Evolutionary conservation across 2,888 invertebrate genomes (phyloP), one percentile per base, ranked within the genome.

Genomic region (Nezara viridula): DNA sequence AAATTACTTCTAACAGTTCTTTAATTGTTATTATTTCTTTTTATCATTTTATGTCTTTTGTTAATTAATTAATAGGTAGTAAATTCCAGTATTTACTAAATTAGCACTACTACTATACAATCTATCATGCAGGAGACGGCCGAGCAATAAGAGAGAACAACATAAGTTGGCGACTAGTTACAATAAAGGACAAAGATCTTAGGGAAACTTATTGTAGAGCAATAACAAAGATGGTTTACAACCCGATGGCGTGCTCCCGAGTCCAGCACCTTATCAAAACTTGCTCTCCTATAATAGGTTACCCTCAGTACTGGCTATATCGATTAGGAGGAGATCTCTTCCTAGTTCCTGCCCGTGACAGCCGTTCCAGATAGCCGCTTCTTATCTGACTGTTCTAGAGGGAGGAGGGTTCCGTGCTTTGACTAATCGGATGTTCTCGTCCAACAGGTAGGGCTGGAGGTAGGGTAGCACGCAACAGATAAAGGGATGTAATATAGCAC

Each of bases 221-320:
- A 73, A 37, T 73, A 73, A 37, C 66, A 73, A 73, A 37, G 14
- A 73, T 37, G 37, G 66, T 73, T 73, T 73, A 73, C 66, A 37
- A 19, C 66, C 37, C 37, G 32, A 73, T 37, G 7, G 81, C 44
- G 44, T 81, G 81, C 24, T 81, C 81, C 40, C 81, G 81, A n/a
- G n/a, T 7, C 81, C 81, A 81, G 81, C 81, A 44, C 81, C 44
- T 81, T 81, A 81, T 81, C 81, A 81, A 81, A 81, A 81, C 81
- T 81, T 81, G 24, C n/a, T 81, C 81, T 21, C 44, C 37, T 2
- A n/a, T 81, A 81, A 81, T 81, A 47, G 44, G 44, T n/a, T n/a
- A 27, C 24, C 81, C 44, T 21, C 21, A 44, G 37, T 24, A 77
- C n/a, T n/a, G 44, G 5, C 66, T 21, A 24, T 81, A 81, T 81